Base-by-base conservation (phyloP, 2,888 invertebrate species). In the Odontothrips loti region DNA sequence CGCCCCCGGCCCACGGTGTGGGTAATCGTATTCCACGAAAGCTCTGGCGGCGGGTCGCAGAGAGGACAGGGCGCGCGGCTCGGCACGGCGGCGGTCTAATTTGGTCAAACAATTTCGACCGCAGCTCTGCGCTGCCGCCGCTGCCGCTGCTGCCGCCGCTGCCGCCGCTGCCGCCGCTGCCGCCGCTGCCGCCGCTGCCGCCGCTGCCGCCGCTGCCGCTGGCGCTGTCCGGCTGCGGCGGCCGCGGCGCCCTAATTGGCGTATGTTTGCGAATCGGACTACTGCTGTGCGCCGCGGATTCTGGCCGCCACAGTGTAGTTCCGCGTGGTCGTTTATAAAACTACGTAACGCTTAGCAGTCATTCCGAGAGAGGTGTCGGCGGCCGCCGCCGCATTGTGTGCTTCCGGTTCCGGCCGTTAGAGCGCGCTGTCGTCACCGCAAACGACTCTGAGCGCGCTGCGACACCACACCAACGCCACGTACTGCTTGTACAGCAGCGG, bases 71-170 rank as follows among this genome's bases (percentile, higher is more conserved):
- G 34, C 3, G 34, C 34, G 34, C 34, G 34, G 34, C 58, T 15
- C 20, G 58, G 20, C 58, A n/a, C n/a, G n/a, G n/a, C n/a, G n/a
- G 58, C 17, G 58, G 58, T 58, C 58, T 58, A 58, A 58, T 58
- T 58, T 58, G 58, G 58, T 20, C 58, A 58, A 58, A 58, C 58
- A 58, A 58, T 58, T 58, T 58, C 58, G 20, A 58, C 58, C 58
- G 15, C 58, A 58, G 20, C 15, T 43, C 58, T 20, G 58, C 15
- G 58, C 15, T 20, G 51, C 20, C 58, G 12, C 58, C 17, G 58
- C 58, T 17, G 58, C 12, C 58, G 58, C 34, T 43, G 34, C n/a
- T n/a, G n/a, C n/a, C n/a, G n/a, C n/a, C 15, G 58, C 15, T 20
- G 51, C 20, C 58, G 12, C 58, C 17, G 58, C 58, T 17, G 58